phyloP scores from a whole-genome alignment of 2,797 vertebrate species.

The Xenopus petersii region DNA sequence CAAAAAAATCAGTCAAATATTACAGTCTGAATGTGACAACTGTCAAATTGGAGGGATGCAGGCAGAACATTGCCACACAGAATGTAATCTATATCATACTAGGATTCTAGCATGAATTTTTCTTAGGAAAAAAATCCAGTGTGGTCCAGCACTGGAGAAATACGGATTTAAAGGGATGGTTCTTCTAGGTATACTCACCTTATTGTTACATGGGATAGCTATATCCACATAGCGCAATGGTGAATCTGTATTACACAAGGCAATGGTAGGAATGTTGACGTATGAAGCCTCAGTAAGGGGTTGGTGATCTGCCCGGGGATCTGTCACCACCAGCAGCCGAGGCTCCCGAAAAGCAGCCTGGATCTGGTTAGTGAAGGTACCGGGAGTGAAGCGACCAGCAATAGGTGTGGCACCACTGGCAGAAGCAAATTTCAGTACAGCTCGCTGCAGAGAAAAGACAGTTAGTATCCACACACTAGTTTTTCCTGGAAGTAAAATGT shows the following conservation, averaged over 20 bases:
- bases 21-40: too few species aligned
- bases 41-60: too few species aligned
- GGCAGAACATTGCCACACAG: too few species aligned
- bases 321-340: slow-evolving; percentile 88
- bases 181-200: slow-evolving; percentile 67
- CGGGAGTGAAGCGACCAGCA: slow-evolving; percentile 93
- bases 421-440: slow-evolving; percentile 93
- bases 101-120: too few species aligned
- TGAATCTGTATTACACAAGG: slow-evolving; percentile 93
- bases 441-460: slow-evolving; percentile 69
- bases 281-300: slow-evolving; percentile 93
- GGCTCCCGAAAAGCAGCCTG: slow-evolving; percentile 96
- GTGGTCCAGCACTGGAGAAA: too few species aligned
- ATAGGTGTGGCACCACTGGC: slow-evolving; percentile 95
- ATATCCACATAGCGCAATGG: slow-evolving; percentile 92
- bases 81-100: too few species aligned
- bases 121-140: too few species aligned
- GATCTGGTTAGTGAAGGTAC: slow-evolving; percentile 98
- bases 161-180: too few species aligned
- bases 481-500: background rate
- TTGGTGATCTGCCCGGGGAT: slow-evolving; percentile 93
- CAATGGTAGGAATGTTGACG: slow-evolving; percentile 95
- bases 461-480: too few species aligned
- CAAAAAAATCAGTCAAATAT: too few species aligned
- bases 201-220: slow-evolving; percentile 95